Percentiles rank a stretch among this genome's conserved stretches.
Evolutionary conservation across 2,888 invertebrate genomes (phyloP).

Genomic region (Rhaphigaster nebulosa): DNA sequence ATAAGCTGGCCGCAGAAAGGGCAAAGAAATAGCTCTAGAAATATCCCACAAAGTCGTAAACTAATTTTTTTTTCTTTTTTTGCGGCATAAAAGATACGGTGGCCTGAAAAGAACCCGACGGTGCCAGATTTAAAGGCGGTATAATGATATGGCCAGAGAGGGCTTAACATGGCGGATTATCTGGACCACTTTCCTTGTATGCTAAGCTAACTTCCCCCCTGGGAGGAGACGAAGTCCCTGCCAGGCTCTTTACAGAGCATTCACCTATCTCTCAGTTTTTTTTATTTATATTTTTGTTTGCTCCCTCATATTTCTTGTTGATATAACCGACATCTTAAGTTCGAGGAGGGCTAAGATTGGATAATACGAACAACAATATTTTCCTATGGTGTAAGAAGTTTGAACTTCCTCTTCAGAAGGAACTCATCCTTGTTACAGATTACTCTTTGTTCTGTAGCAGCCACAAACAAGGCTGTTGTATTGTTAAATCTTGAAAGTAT

Average conservation of each 20-base stretch:
- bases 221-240: neutral
- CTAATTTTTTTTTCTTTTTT: constrained; percentile 5
- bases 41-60: neutral
- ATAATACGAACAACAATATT: neutral
- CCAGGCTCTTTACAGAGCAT: neutral
- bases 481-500: too few relatives aligned
- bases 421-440: neutral
- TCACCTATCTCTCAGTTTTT: neutral
- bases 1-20: neutral
- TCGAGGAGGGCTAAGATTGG: neutral
- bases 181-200: constrained; percentile 42
- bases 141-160: constrained; percentile 39
- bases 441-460: too few relatives aligned
- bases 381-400: neutral
- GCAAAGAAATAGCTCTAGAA: neutral
- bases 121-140: constrained; percentile 36
- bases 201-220: constrained; percentile 21
- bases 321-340: neutral
- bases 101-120: neutral
- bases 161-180: constrained; percentile 42
- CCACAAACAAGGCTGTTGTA: too few relatives aligned
- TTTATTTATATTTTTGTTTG: constrained; percentile 39
- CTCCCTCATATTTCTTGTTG: neutral
- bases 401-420: neutral
- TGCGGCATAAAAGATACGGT: neutral